Base-by-base conservation (phyloP, 1,140 invertebrate genomes). In the Solen grandis region DNA sequence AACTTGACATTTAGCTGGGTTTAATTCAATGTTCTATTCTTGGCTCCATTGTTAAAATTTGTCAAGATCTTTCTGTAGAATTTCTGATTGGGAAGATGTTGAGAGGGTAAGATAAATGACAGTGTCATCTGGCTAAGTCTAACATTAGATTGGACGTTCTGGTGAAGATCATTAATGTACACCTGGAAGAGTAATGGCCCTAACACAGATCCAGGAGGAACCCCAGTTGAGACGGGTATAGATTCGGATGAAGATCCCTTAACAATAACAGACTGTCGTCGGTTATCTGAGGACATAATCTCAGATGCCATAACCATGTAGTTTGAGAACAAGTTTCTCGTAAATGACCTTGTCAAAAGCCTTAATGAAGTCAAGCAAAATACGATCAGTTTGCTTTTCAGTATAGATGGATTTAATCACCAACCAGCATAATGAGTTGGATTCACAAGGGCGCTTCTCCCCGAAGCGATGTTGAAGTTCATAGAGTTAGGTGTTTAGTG, bases 311-410 rank as follows among this genome's bases (percentile, higher is more conserved):
- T n/a, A n/a, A n/a, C n/a, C n/a, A n/a, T n/a, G n/a, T n/a, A n/a
- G n/a, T n/a, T n/a, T n/a, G n/a, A n/a, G n/a, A n/a, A n/a, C n/a
- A n/a, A n/a, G n/a, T n/a, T n/a, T n/a, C n/a, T n/a, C n/a, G n/a
- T n/a, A n/a, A 52, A 66, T 52, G 22, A 85, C 84, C 38, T 36
- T 76, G 36, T 85, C 81, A 36, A 85, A 85, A 8, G 84, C 84
- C 50, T 84, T 85, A 3, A 13, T 25, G 54, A 81, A 83, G 36
- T 85, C 82, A 38, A 83, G 36, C 14, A 70, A 41, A n/a, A 81
- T 29, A 8, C 62, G 35, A 25, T 81, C 35, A 27, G 78, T 69
- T 16, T 77, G 22, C 10, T 36, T 50, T 54, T n/a, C 41, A 19
- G 14, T 29, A n/a, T 66, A n/a, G 14, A 36, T 33, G n/a, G 5